Evolutionary conservation across 1,140 invertebrate genomes (phyloP), one percentile per base, ranked within the genome.

Genomic region (Lepidurus apus): DNA sequence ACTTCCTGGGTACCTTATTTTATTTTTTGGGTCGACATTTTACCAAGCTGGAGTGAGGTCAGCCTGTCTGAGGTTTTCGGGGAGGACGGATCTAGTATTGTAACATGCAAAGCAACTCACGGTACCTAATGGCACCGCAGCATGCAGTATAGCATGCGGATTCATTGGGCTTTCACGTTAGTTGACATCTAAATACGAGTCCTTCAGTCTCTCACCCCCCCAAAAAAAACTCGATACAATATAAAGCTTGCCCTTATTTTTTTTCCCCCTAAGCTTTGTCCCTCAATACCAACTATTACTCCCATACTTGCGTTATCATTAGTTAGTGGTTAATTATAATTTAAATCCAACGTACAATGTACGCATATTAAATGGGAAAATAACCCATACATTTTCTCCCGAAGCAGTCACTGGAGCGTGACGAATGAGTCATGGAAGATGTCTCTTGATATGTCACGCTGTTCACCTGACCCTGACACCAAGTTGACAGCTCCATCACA

Each of bases 401-500:
- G 34, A 34, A 34, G 21, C 17, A 65, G 21, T 65, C 53, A 65
- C 5, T 7, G 53, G 17, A 21, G 53, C 53, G 53, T 65, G 21
- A 65, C 17, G 21, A 21, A 65, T 65, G 53, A 65, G 53, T 65
- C 21, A 65, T 65, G 53, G 53, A n/a, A 65, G 53, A 65, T 65
- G 53, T 65, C 53, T 13, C 53, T 17, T 65, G 53, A 65, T 65
- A 17, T 65, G 53, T 65, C 53, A 65, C 13, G 53, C 53, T 65
- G 53, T 65, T 65, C 53, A 11, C 53, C 53, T 65, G 53, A 65
- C 53, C 53, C 53, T 65, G 53, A 65, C 53, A 65, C 53, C 53
- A 65, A 65, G 53, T 65, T 65, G 53, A 65, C 53, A 65, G 53
- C 53, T 65, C 53, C 53, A 65, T 65, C 53, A 65, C 53, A 65